A percentile compares a stretch with the other conserved stretches of the same genome.
Conservation (phyloP, 2,113 vertebrate species). For the Thinocorus orbignyianus region DNA sequence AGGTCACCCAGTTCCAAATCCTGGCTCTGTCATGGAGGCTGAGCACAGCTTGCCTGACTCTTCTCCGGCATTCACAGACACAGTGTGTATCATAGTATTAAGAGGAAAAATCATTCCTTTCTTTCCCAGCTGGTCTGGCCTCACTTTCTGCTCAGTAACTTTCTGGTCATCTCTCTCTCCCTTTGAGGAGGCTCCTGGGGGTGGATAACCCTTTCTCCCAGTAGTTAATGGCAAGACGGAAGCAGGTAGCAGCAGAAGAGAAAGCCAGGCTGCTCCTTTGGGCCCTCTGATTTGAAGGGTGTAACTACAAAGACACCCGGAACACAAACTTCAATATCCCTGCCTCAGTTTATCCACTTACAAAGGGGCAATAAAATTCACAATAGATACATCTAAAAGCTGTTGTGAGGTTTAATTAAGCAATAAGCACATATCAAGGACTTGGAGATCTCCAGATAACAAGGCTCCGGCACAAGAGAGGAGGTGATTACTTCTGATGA, state of each 20-base stretch:
- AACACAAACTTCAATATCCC: neutral
- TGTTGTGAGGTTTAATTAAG: conserved; percentile 33
- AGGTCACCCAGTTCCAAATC: neutral
- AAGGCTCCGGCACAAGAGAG: neutral
- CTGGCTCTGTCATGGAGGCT: neutral
- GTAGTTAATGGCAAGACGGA: neutral
- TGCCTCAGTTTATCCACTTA: neutral
- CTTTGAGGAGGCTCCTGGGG: fast-evolving
- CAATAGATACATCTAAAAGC: conserved; percentile 1
- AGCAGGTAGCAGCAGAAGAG: neutral
- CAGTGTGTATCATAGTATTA: neutral
- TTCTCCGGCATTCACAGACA: neutral
- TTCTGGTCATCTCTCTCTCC: neutral
- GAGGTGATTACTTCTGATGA: conserved; percentile 13
- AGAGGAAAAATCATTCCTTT: neutral
- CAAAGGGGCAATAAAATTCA: neutral
- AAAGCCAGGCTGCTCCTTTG: neutral
- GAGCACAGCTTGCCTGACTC: neutral
- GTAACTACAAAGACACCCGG: neutral
- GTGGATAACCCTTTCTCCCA: neutral
- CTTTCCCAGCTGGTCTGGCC: neutral
- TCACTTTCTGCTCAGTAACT: neutral
- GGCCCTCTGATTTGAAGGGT: neutral
- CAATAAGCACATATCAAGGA: neutral
- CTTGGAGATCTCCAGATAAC: conserved; percentile 30